Conservation (phyloP, 2,797 vertebrate genomes). For the Muraenolepis orangiensis region DNA sequence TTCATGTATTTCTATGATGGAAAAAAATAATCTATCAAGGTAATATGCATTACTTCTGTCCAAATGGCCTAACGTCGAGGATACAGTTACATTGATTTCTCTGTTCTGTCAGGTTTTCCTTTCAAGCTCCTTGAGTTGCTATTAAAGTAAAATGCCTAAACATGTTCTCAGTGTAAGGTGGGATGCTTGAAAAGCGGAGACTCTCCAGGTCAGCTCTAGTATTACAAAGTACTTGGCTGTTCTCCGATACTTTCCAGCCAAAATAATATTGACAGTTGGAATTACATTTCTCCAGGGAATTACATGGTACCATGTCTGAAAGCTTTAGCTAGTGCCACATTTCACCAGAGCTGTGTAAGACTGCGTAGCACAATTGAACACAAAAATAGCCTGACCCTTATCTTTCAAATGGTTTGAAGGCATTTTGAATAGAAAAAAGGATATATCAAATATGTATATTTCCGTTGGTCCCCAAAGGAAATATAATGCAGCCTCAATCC, state of each 20-base stretch:
- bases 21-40: conserved; percentile 29
- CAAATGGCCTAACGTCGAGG: background rate
- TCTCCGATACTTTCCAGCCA: background rate
- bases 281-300: background rate
- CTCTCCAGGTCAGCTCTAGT: background rate
- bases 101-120: background rate
- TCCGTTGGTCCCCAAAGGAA: background rate
- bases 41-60: conserved; percentile 12
- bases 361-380: background rate
- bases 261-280: background rate
- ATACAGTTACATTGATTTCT: background rate
- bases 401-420: background rate
- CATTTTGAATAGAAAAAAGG: background rate
- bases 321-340: background rate
- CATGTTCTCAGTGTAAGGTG: background rate
- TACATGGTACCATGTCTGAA: background rate
- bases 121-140: background rate
- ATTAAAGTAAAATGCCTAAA: background rate
- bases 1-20: conserved; percentile 44
- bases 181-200: background rate
- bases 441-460: no score
- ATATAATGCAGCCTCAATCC: background rate
- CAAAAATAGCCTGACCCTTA: background rate
- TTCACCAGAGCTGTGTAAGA: background rate
- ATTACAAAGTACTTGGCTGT: background rate